Evolutionary conservation across 2,888 invertebrate species (phyloP).

Genomic region (Euproctis similis): DNA sequence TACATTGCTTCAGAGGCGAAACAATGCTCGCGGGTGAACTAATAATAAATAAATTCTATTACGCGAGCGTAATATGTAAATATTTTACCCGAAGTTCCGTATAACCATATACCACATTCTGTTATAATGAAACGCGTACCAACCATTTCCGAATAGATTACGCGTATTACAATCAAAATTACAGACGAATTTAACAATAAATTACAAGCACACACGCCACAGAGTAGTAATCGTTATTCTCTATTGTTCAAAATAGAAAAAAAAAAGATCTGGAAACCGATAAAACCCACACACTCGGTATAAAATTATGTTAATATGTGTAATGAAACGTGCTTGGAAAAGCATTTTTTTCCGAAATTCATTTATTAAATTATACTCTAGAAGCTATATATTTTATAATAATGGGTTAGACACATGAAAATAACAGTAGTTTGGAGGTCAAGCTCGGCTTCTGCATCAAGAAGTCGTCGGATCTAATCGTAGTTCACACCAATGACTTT

Average conservation of each 20-base stretch:
- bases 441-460: no score
- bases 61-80: background rate
- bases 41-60: no score
- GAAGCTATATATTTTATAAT: no score
- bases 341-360: no score
- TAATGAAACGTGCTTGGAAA: conserved; percentile 7
- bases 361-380: no score
- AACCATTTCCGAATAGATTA: conserved; percentile 24
- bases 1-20: no score
- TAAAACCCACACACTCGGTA: conserved; percentile 19
- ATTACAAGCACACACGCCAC: conserved; percentile 26
- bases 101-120: conserved; percentile 19
- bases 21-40: no score
- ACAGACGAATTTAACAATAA: conserved; percentile 16
- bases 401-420: no score
- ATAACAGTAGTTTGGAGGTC: no score
- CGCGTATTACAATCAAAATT: conserved; percentile 11
- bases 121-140: conserved; percentile 21
- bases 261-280: conserved; percentile 14
- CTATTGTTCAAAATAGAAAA: conserved; percentile 21
- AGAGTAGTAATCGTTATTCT: conserved; percentile 22
- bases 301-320: conserved; percentile 19
- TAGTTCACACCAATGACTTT: no score
- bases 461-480: no score
- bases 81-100: background rate